Base-by-base conservation (phyloP, 1,140 invertebrate genomes). In the Ips typographus region DNA sequence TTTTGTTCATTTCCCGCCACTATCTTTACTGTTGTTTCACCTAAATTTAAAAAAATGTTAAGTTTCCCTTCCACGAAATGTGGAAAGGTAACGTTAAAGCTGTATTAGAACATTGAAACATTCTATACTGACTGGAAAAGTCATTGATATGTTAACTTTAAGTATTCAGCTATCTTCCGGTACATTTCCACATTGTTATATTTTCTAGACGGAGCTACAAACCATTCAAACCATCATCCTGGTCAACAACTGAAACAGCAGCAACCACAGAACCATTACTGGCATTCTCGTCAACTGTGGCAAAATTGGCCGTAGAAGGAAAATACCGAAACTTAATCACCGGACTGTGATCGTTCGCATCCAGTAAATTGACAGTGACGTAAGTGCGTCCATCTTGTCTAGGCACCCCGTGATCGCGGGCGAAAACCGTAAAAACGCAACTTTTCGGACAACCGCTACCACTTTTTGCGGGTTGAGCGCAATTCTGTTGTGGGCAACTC, bases 261-360 rank as follows among this genome's bases (percentile, higher is more conserved):
- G 96, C 95, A 0, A 98, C 95, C 1, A 95, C 88, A 2, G 91
- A 91, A 6, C 93, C 93, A 77, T 94, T 94, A 22, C 85, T 85
- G 0, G 94, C 94, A 81, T 96, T 96, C 81, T 98, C 95, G 79
- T 97, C 94, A 0, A 98, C 94, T 0, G 92, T 94, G 1, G 94
- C 95, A 77, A 90, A 92, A 40, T 85, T 89, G 0, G 91, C 91
- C 0, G 89, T 91, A 1, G 89, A 82, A 4, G 94, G 93, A 77
- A 95, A 93, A 79, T 96, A 96, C 4, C 89, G 88, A 78, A 98
- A 97, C 68, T 89, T 89, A 58, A 98, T 96, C 39, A 91, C 86
- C 2, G 96, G 96, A 82, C 95, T 93, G 78, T 98, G 95, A 84
- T 98, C 94, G 81, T 98, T 98, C 1, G 94, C 91, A 80, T 98